A percentile compares a stretch with the other conserved stretches of the same genome.
phyloP scores from a whole-genome alignment of 2,888 invertebrate genomes.

The Heliconius erato region DNA sequence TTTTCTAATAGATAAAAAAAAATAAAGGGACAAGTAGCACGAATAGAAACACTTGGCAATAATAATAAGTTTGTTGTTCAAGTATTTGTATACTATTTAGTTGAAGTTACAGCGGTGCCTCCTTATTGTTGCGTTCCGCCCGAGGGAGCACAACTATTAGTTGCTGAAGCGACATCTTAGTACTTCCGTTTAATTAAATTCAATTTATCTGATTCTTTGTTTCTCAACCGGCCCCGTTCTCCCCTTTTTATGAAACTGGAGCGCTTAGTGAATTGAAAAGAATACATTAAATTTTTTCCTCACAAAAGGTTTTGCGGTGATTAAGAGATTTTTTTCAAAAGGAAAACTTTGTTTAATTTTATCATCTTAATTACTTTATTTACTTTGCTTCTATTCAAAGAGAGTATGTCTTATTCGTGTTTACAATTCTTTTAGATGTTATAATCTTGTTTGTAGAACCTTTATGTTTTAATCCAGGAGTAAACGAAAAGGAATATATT shows the following conservation, averaged over 20 bases:
- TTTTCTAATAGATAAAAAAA: neutral
- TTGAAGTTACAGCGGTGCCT: neutral
- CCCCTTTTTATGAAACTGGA: conserved; percentile 18
- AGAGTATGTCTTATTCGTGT: neutral
- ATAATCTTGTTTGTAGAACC: too few relatives aligned
- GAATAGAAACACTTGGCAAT: conserved; percentile 2
- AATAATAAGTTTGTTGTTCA: conserved; percentile 17
- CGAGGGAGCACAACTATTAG: conserved; percentile 22
- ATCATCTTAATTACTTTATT: conserved; percentile 23
- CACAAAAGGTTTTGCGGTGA: conserved; percentile 27
- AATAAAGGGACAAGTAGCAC: neutral
- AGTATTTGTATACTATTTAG: conserved; percentile 16
- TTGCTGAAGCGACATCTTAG: conserved; percentile 34
- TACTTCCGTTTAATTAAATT: conserved; percentile 40
- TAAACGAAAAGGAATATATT: too few relatives aligned
- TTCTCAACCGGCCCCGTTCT: conserved; percentile 23
- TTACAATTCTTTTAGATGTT: neutral
- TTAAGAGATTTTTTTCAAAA: conserved; percentile 22
- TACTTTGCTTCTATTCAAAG: conserved; percentile 7
- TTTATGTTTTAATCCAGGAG: neutral
- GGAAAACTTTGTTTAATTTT: conserved; percentile 12
- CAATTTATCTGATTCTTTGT: conserved; percentile 36
- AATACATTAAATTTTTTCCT: conserved; percentile 23
- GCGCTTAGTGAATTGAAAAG: conserved; percentile 25
- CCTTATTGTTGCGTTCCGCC: neutral